Conservation (phyloP, 2,888 invertebrate genomes). For the Drosophila seclusa region DNA sequence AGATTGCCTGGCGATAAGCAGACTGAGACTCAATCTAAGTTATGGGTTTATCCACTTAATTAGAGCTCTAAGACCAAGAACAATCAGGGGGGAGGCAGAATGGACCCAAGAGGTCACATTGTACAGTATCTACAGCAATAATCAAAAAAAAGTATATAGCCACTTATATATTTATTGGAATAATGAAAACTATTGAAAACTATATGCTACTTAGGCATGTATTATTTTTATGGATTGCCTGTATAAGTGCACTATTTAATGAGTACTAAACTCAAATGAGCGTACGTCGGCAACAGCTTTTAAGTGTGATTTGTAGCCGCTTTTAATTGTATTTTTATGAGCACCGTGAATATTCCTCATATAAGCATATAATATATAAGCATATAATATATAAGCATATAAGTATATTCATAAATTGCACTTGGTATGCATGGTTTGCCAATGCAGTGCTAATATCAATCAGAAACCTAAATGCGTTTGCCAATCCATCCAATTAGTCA, state of each 20-base stretch:
- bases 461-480: slow-evolving; percentile 2
- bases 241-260: slow-evolving; percentile 32
- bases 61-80: no score
- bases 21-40: neutral
- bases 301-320: slow-evolving; percentile 41
- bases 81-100: neutral
- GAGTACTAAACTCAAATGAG: slow-evolving; percentile 32
- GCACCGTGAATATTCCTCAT: slow-evolving; percentile 1
- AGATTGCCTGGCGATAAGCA: neutral
- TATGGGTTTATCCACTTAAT: neutral
- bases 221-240: neutral
- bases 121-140: neutral
- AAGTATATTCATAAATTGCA: slow-evolving; percentile 4
- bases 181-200: slow-evolving; percentile 15
- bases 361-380: neutral
- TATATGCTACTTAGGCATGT: neutral
- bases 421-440: neutral
- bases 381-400: slow-evolving; percentile 24
- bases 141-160: neutral
- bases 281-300: slow-evolving; percentile 34
- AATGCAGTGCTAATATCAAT: slow-evolving; percentile 11
- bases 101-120: neutral
- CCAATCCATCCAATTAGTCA: slow-evolving; percentile 39
- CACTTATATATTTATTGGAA: neutral
- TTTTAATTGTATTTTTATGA: slow-evolving; percentile 60